Conservation (phyloP, 2,888 invertebrate species). For the Ganaspis brasiliensis region DNA sequence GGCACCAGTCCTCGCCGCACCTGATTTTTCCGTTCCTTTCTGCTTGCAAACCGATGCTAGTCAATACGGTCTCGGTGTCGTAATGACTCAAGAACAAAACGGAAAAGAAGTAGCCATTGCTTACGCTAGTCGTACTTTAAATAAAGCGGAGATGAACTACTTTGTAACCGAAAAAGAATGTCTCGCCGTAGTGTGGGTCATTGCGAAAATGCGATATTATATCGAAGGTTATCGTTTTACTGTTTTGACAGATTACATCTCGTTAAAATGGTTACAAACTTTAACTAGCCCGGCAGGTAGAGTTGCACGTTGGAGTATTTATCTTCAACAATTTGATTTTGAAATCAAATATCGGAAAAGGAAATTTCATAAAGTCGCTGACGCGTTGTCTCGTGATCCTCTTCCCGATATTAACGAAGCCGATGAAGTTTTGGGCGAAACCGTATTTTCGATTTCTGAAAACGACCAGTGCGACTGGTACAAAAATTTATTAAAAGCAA, state of each 20-base stretch:
- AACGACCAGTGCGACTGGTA: background rate
- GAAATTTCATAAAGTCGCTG: constrained; percentile 49
- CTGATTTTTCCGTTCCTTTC: no score
- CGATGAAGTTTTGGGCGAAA: background rate
- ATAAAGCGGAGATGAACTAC: constrained; percentile 53
- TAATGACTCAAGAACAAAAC: background rate
- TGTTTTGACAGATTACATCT: constrained; percentile 46
- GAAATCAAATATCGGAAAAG: constrained; percentile 49
- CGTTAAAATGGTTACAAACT: constrained; percentile 41
- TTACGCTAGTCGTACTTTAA: constrained; percentile 46
- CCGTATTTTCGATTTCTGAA: background rate
- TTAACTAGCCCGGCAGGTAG: background rate
- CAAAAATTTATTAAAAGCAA: background rate
- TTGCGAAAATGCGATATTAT: constrained; percentile 47
- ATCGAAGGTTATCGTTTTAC: constrained; percentile 48
- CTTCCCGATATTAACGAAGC: background rate
- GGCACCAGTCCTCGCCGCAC: no score
- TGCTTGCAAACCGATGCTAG: background rate
- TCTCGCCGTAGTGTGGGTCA: constrained; percentile 55
- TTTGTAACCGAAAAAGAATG: constrained; percentile 56
- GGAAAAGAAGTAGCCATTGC: background rate
- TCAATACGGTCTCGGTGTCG: background rate
- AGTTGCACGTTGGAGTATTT: constrained; percentile 63
- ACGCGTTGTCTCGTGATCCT: constrained; percentile 53
- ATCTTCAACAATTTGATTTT: constrained; percentile 53